Evolutionary conservation across 2,113 vertebrate species (phyloP).

Genomic region (Cyprinodon brontotheroides): DNA sequence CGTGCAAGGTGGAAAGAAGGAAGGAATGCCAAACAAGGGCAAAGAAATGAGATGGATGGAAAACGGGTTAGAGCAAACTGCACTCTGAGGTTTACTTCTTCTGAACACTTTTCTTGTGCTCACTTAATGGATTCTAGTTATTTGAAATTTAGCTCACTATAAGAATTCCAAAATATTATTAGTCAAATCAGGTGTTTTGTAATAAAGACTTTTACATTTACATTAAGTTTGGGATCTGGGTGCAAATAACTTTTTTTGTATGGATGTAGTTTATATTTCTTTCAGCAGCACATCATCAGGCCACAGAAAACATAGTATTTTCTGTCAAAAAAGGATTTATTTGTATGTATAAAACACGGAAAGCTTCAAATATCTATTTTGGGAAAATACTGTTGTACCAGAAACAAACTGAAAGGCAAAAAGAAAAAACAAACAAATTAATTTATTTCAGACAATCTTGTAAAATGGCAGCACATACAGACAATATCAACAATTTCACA

Average conservation of each 20-base stretch:
- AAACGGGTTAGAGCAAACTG: slow-evolving; percentile 40
- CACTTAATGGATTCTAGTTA: slow-evolving; percentile 35
- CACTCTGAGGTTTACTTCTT: slow-evolving; percentile 21
- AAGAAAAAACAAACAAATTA: no score
- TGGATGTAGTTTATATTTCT: background rate
- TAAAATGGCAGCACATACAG: no score
- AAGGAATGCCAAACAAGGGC: slow-evolving; percentile 34
- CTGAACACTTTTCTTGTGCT: slow-evolving; percentile 8
- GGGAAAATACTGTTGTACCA: no score
- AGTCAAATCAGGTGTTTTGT: slow-evolving; percentile 9
- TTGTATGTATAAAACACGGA: background rate
- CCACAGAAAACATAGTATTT: background rate
- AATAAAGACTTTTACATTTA: background rate
- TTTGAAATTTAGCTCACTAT: background rate
- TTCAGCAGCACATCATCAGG: background rate
- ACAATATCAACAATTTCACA: no score
- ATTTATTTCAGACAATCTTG: no score
- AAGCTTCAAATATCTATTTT: background rate
- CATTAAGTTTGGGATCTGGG: background rate
- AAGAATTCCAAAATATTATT: slow-evolving; percentile 15
- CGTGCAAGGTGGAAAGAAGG: slow-evolving; percentile 43
- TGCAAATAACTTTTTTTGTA: background rate
- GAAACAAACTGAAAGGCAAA: no score
- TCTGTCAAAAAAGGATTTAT: background rate
- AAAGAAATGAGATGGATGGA: slow-evolving; percentile 39